These are phyloP conservation scores for Rhinatrema bivittatum DNA, from an alignment of 2,797 vertebrate genomes.

Conservation along the genomic window DNA sequence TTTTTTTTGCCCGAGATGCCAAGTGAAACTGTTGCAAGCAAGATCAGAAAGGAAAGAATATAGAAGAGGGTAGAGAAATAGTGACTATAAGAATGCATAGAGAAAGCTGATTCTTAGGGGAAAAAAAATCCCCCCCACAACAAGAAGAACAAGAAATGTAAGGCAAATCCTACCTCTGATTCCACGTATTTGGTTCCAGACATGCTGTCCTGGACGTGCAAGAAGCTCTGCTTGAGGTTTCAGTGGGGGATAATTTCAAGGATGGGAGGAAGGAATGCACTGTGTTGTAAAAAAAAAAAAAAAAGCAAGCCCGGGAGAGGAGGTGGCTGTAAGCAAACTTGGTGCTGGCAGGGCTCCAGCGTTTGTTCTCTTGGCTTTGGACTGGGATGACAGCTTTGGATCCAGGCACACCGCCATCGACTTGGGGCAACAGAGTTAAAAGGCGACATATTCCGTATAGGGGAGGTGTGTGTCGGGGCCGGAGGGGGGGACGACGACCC, in stretches of 20 bases:
- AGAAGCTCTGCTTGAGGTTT: constrained; percentile 40
- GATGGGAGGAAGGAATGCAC: constrained; percentile 53
- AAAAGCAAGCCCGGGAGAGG: constrained; percentile 47
- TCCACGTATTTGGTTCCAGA: constrained; percentile 86
- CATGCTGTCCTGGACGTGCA: constrained; percentile 67
- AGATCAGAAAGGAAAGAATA: too few species aligned
- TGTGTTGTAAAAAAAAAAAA: constrained; percentile 20
- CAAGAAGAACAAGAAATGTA: too few species aligned
- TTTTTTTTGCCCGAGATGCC: too few species aligned
- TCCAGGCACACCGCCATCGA: constrained; percentile 35
- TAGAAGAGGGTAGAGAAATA: too few species aligned
- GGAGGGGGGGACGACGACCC: too few species aligned
- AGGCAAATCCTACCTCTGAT: constrained; percentile 70
- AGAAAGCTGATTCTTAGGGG: too few species aligned
- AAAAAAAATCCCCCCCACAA: too few species aligned
- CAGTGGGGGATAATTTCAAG: constrained; percentile 40
- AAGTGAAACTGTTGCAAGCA: too few species aligned
- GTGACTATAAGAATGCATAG: too few species aligned
- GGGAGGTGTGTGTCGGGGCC: too few species aligned
- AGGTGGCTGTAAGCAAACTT: constrained; percentile 42
- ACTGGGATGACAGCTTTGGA: constrained; percentile 33
- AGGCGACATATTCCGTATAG: too few species aligned
- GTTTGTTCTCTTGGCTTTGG: constrained; percentile 40
- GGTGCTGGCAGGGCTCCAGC: constrained; percentile 43
- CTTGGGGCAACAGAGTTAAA: constrained; percentile 22